These are phyloP conservation scores for rabbit (Oryctolagus cuniculus) DNA, from an alignment of 2,113 vertebrate species.

Conservation along the genomic window mOryCun1.1 NC_091433.1:17036501-17037000, in stretches of 20 bases:
- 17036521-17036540: not conserved
- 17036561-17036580: not conserved
- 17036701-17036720: not conserved
- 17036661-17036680: not conserved
- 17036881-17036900: not conserved
- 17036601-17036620: not conserved
- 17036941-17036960: not conserved
- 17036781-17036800: not conserved
- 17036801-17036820: accelerated
- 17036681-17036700: not conserved
- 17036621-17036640: not conserved
- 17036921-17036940: not conserved
- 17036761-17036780: not conserved
- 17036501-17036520: not conserved
- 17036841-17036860: not conserved
- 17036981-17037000: not conserved
- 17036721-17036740: not conserved
- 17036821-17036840: not conserved
- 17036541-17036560: not conserved
- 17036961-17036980: not conserved
- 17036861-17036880: not conserved
- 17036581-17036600: not conserved
- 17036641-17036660: not conserved
- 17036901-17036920: not conserved
- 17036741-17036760: accelerated